Evolutionary conservation across 2,113 vertebrate genomes (phyloP).

Genomic region (Aegotheles bennettii): DNA sequence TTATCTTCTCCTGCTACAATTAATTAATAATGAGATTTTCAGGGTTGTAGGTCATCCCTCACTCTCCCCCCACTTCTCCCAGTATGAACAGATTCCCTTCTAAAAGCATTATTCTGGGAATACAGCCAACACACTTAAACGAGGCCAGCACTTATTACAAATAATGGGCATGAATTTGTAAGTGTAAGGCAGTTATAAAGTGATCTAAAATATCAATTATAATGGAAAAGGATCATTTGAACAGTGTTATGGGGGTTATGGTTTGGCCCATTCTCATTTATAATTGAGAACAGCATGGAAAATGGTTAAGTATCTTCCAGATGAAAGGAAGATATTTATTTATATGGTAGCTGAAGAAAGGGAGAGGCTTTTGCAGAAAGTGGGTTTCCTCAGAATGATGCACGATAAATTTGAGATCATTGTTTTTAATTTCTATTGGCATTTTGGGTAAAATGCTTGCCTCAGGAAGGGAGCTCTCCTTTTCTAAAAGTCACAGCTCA

Average conservation of each 20-base stretch:
- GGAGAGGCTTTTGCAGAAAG: background rate
- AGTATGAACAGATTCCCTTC: background rate
- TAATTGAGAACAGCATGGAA: constrained; percentile 16
- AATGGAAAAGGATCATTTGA: constrained; percentile 5
- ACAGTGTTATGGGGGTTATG: background rate
- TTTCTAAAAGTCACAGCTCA: background rate
- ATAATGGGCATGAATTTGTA: constrained; percentile 52
- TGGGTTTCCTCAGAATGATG: background rate
- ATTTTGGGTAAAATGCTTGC: background rate
- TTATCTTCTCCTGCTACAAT: background rate
- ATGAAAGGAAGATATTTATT: background rate
- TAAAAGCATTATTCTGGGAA: constrained; percentile 57
- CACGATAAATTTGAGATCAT: background rate
- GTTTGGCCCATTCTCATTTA: constrained; percentile 21
- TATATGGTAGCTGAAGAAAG: background rate
- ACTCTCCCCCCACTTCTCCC: background rate
- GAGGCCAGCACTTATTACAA: constrained; percentile 37
- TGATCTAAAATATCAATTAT: constrained; percentile 45
- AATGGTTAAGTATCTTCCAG: background rate
- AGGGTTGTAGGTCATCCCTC: background rate
- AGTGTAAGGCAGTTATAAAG: constrained; percentile 20
- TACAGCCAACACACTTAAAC: constrained; percentile 14
- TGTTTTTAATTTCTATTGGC: background rate
- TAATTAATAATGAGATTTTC: constrained; percentile 13
- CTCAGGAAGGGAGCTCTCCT: background rate